Percentiles rank a stretch among this genome's conserved stretches.
Conservation (phyloP, 2,113 vertebrate genomes). For the Chloropsis hardwickii region DNA sequence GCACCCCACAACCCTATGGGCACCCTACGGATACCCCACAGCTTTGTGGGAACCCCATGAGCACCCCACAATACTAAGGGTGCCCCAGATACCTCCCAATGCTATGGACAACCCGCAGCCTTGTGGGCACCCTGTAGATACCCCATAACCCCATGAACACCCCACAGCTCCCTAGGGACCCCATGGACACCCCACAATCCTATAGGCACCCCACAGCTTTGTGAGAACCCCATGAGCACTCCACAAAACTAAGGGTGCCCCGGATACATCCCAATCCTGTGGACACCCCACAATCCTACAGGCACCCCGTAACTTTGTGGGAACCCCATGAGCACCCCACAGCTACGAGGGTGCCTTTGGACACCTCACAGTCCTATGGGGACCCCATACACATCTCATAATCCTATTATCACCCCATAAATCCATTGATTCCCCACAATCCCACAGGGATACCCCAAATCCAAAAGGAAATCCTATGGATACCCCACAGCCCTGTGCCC, state of each 20-base stretch:
- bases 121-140: rapidly evolving
- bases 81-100: too few species aligned
- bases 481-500: too few species aligned
- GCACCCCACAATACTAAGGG: too few species aligned
- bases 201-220: rapidly evolving
- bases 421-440: background rate
- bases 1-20: too few species aligned
- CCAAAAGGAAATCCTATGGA: background rate
- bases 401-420: background rate
- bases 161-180: rapidly evolving
- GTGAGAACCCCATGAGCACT: background rate
- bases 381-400: background rate
- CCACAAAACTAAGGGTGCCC: background rate
- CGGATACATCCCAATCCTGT: background rate
- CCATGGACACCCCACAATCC: too few species aligned
- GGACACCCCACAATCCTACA: too few species aligned
- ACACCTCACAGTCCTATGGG: background rate
- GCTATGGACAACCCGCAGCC: too few species aligned
- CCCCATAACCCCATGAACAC: too few species aligned
- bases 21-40: too few species aligned
- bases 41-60: too few species aligned
- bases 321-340: background rate
- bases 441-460: background rate
- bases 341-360: too few species aligned
- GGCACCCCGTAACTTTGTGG: rapidly evolving